phyloP scores from a whole-genome alignment of 2,797 vertebrate species.

The Coreius guichenoti region DNA sequence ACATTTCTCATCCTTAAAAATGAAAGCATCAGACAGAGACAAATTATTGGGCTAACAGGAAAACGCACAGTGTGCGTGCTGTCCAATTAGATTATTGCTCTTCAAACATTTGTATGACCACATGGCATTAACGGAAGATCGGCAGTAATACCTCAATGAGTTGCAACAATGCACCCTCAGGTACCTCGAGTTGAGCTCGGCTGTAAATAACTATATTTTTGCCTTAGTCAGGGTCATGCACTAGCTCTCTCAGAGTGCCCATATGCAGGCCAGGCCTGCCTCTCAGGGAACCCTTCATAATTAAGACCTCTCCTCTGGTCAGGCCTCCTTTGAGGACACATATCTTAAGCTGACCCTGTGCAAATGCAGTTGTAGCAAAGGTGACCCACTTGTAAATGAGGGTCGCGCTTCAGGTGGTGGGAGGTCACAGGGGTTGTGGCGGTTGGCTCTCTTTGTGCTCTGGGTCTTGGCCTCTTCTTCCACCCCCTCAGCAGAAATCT shows the following conservation, averaged over 20 bases:
- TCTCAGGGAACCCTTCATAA: conserved; percentile 71
- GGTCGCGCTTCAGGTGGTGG: conserved; percentile 77
- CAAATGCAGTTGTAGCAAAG: conserved; percentile 85
- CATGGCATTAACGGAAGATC: conserved; percentile 23
- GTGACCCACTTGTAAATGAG: conserved; percentile 84
- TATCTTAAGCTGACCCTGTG: conserved; percentile 79
- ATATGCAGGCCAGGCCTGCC: conserved; percentile 61
- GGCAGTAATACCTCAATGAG: conserved; percentile 18
- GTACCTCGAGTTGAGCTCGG: conserved; percentile 54
- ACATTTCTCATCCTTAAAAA: conserved; percentile 12
- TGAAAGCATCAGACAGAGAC: conserved; percentile 25
- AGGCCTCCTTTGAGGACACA: conserved; percentile 71
- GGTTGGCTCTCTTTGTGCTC: conserved; percentile 69
- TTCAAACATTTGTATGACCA: conserved; percentile 31
- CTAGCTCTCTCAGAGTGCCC: conserved; percentile 58
- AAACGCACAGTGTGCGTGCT: conserved; percentile 5
- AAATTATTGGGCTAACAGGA: conserved; percentile 36
- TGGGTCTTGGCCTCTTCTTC: conserved; percentile 68
- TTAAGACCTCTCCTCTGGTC: conserved; percentile 74
- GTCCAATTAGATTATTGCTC: conserved; percentile 31
- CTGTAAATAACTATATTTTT: conserved; percentile 63
- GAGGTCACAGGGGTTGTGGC: conserved; percentile 72
- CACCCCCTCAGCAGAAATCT: conserved; percentile 81
- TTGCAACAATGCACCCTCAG: conserved; percentile 53
- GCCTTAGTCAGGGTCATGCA: conserved; percentile 64